Base-by-base conservation (phyloP, 2,888 invertebrate species). In the Furcula furcula region DNA sequence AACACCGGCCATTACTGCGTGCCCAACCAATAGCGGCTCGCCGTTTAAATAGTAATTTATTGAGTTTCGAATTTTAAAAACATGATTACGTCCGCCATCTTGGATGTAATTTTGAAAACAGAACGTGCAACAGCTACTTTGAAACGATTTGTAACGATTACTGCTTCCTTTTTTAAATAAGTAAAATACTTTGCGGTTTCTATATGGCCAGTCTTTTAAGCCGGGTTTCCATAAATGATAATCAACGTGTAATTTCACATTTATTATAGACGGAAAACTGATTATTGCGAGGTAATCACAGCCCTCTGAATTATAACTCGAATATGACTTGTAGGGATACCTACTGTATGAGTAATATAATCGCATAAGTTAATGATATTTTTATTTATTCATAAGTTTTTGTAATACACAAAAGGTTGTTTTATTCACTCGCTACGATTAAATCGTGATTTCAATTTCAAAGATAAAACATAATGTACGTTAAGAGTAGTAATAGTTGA, bases 31-130 rank as follows among this genome's bases (percentile, higher is more conserved):
- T 83, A 73, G 64, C 43, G 66, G 60, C 48, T 56, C 62, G 50
- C 60, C 73, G 55, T 76, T 75, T 76, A 76, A 72, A 75, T 67
- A 65, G 74, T 81, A 81, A 82, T 79, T 80, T 79, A 79, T 84
- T 75, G 76, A 76, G 73, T 68, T 78, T 81, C 76, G 72, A 80
- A 81, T 78, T 83, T 81, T 75, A 69, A 78, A 75, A 80, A 72
- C 61, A 62, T 66, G 72, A 77, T 72, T 72, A 57, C 57, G 51
- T 37, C 67, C 71, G 77, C 81, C 82, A 83, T 83, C 65, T 81
- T 81, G 72, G 43, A 62, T 62, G 73, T 73, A 77, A 81, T 83
- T 81, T 79, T 68, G 65, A 74, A 76, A 75, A 68, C 58, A 67
- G 65, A 58, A 70, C 67, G 68, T 69, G 69, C 70, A 76, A 71